phyloP scores from a whole-genome alignment of 2,797 vertebrate species.

The Vespertilio murinus region DNA sequence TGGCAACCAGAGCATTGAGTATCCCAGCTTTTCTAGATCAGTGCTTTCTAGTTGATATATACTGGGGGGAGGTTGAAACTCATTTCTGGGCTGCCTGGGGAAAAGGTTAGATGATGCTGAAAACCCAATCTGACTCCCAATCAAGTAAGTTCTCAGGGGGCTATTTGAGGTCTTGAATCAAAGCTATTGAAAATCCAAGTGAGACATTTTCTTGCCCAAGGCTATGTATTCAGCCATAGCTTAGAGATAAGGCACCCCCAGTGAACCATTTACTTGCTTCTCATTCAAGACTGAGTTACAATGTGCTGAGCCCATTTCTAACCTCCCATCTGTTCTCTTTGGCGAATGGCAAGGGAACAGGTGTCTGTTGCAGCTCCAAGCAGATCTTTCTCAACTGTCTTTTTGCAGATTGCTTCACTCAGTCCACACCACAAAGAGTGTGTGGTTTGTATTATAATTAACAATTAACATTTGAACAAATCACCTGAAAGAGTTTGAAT shows the following conservation, averaged over 20 bases:
- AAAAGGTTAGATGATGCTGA: not conserved
- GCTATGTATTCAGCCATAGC: not conserved
- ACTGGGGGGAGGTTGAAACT: not conserved
- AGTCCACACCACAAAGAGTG: not conserved
- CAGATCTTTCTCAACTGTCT: conserved; percentile 21
- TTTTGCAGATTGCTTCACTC: not conserved
- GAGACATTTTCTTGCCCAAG: not conserved
- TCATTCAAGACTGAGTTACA: not conserved
- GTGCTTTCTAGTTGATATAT: not conserved
- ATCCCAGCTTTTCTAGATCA: not conserved
- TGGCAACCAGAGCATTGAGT: not conserved
- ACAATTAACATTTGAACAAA: not conserved
- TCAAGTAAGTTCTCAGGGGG: not conserved
- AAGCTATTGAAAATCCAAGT: not conserved
- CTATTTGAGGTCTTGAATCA: not conserved
- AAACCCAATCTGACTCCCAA: not conserved
- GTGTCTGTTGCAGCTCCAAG: conserved; percentile 2
- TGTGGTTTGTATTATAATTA: not conserved
- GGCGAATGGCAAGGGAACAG: not conserved
- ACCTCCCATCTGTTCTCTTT: conserved; percentile 51
- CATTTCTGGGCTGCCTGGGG: not conserved
- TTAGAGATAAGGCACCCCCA: not conserved
- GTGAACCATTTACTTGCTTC: conserved; percentile 40
- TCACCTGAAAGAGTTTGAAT: not conserved
- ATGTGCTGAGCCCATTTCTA: conserved; percentile 42